Base-by-base conservation (phyloP, 2,797 vertebrate genomes). In the Oceanodroma leucorhoa region DNA sequence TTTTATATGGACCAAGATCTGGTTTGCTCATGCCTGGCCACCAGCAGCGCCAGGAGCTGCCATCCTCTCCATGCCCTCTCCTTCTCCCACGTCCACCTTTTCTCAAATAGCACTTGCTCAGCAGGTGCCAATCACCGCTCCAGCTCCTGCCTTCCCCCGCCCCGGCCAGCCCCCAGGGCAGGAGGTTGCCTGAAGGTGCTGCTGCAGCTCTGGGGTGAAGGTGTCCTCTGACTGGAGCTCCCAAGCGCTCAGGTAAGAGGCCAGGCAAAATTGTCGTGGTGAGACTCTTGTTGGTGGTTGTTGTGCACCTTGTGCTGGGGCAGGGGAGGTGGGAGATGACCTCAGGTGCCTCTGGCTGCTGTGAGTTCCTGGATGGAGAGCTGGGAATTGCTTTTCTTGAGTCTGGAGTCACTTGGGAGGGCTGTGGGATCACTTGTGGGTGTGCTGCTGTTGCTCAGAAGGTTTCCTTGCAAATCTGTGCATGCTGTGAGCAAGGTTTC, bases 101-200 rank as follows among this genome's bases (percentile, higher is more conserved):
- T 30, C 65, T 11, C 55, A 72, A 65, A 90, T 11, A 76, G 12
- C 1, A 0, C 51, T 54, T 70, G 23, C 43, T 85, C 62, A 72
- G 45, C 12, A 46, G 48, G 8, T 82, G 24, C 38, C 5, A 32
- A 48, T 53, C 27, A n/a, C 6, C 13, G 5, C 30, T 64, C 20
- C 9, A 40, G 9, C 21, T 79, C 43, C 40, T 46, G 11, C 30
- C 17, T 77, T 51, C 8, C 14, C 13, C 21, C 65, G n/a, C n/a
- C 1, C 51, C 55, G 13, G 0, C 3, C 8, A n/a, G 18, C 3
- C 7, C 5, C 22, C 0, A 0, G 48, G 18, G 7, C 3, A 34
- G 66, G 26, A 78, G 32, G 24, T 4, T 45, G 5, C 3, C 10
- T 3, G 4, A 9, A 22, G 34, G 29, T 62, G 57, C 3, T 67